Evolutionary conservation across 2,888 invertebrate species (phyloP), one percentile per base, ranked within the genome.

Genomic region (Agriopis aurantiaria): DNA sequence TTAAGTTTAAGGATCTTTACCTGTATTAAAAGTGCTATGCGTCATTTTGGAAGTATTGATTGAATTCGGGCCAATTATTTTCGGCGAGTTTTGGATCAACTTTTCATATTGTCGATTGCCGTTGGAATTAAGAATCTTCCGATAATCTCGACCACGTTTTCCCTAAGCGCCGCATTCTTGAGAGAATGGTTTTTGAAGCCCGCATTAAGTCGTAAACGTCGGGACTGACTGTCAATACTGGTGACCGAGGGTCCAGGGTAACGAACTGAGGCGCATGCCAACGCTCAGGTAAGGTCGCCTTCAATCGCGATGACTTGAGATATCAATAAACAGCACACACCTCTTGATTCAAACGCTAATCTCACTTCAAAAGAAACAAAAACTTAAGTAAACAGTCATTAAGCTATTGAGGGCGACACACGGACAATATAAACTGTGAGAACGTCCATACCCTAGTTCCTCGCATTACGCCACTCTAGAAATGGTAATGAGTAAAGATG

Each of bases 221-320:
- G 76, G 78, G 73, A 81, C 71, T 77, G 78, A 83, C 76, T 87
- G 89, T 88, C 88, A 90, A 90, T 89, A 88, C 85, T 85, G 81
- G 83, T 78, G 75, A 68, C 75, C 75, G 67, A 73, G 72, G 68
- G 73, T 74, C 70, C 68, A 77, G 90, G 88, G 82, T 86, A 88
- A 84, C 84, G 90, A 89, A 88, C 91, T 78, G 75, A 72, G 76
- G 75, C 82, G 75, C 80, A 79, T 76, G 75, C 80, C 79, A 77
- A 79, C 70, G 78, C 75, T 80, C 87, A 86, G 85, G 86, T 84
- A 84, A 81, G 76, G 77, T 75, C 75, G 70, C 51, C 74, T 76
- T 74, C 72, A 79, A 80, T 80, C 80, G 78, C 73, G 43, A 72
- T 67, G 46, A 72, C 61, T 71, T 65, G 53, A 59, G 8, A 65